Conservation (phyloP, 2,113 vertebrate genomes). For the Elgaria multicarinata region DNA sequence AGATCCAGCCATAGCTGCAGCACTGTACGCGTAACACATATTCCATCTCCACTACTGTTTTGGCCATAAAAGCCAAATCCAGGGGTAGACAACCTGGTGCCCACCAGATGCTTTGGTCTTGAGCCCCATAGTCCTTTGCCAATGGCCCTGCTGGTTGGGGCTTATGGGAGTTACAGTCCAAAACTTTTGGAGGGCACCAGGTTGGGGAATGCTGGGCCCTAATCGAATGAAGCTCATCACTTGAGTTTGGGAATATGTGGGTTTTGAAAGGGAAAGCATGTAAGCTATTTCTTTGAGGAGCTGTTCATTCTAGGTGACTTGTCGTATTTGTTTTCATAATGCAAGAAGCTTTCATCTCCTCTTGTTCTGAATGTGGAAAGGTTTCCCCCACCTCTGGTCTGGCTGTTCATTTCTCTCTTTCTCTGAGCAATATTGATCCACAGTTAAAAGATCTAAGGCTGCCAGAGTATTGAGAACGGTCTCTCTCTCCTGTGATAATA, state of each 20-base stretch:
- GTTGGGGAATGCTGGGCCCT: too few relatives aligned
- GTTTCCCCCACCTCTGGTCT: constrained; percentile 30
- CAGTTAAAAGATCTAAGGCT: constrained; percentile 58
- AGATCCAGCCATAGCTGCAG: too few relatives aligned
- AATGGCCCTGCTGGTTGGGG: too few relatives aligned
- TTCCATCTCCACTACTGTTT: background rate
- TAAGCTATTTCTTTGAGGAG: constrained; percentile 58
- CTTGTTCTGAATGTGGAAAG: background rate
- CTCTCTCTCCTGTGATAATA: constrained; percentile 58
- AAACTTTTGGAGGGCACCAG: too few relatives aligned
- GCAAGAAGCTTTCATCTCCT: constrained; percentile 55
- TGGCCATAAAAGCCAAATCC: constrained; percentile 44
- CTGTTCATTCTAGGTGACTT: constrained; percentile 60
- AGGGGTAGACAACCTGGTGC: background rate
- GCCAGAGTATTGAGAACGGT: constrained; percentile 30
- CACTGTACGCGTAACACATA: background rate
- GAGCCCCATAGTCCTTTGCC: too few relatives aligned
- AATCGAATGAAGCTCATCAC: constrained; percentile 45
- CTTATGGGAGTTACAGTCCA: too few relatives aligned
- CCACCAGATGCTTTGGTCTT: too few relatives aligned
- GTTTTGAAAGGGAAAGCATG: background rate
- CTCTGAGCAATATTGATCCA: constrained; percentile 56
- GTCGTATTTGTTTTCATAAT: constrained; percentile 56
- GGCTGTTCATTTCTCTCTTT: constrained; percentile 53
- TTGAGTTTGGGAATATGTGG: constrained; percentile 40